These are phyloP conservation scores for Guaruba guarouba DNA, from an alignment of 2,113 vertebrate species.

Conservation along the genomic window DNA sequence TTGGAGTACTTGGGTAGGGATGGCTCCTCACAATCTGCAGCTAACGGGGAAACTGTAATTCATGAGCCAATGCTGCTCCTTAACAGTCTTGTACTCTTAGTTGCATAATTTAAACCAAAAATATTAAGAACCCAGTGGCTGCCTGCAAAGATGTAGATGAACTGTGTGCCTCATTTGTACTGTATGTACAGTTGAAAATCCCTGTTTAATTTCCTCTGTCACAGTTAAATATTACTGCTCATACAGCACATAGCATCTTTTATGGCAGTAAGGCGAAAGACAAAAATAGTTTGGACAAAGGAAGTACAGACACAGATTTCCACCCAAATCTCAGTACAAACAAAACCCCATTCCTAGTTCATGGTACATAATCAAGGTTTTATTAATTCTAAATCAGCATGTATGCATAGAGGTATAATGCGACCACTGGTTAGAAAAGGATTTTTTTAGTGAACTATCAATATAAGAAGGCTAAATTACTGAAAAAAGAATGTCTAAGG, in stretches of 20 bases:
- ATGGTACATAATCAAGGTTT: background rate
- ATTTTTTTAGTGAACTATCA: background rate
- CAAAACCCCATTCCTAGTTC: background rate
- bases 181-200: background rate
- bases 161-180: background rate
- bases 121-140: background rate
- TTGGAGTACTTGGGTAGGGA: background rate
- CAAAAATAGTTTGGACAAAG: background rate
- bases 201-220: slow-evolving; percentile 39
- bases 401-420: background rate
- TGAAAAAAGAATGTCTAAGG: background rate
- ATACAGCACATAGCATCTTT: background rate
- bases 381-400: background rate
- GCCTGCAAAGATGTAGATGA: background rate
- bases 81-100: background rate
- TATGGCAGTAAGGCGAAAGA: background rate
- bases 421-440: background rate
- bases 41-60: background rate
- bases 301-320: background rate
- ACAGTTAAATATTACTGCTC: slow-evolving; percentile 12
- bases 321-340: background rate
- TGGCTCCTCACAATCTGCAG: background rate
- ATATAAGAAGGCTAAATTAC: background rate
- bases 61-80: background rate
- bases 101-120: background rate